Percentiles rank a stretch among this genome's conserved stretches.
Conservation (phyloP, 2,797 vertebrate species). For the Dicrostonyx torquatus region DNA sequence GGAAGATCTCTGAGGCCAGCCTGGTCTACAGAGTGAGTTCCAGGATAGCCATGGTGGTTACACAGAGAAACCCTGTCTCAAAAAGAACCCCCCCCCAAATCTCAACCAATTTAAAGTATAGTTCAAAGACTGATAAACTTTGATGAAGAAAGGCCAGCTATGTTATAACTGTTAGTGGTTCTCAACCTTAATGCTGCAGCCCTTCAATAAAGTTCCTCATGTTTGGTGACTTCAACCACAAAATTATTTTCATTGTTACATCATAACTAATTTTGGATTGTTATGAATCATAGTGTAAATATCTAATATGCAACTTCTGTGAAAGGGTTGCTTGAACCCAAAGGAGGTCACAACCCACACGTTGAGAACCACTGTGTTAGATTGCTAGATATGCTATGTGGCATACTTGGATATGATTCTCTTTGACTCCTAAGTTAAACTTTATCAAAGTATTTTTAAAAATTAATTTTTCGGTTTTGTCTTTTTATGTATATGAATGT, state of each 20-base stretch:
- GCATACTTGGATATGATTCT: not conserved
- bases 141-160: not conserved
- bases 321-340: not conserved
- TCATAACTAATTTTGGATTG: not conserved
- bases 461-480: not conserved
- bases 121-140: conserved; percentile 18
- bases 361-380: not conserved
- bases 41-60: not conserved
- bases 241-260: not conserved
- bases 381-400: not conserved
- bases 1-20: not conserved
- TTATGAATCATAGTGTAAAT: not conserved
- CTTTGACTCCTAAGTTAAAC: not conserved
- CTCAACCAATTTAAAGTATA: not conserved
- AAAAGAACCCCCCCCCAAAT: too few species aligned
- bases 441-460: conserved; percentile 33
- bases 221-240: not conserved
- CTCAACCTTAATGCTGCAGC: not conserved
- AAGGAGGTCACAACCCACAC: not conserved
- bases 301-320: not conserved
- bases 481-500: not conserved
- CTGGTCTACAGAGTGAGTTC: not conserved
- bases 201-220: not conserved
- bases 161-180: not conserved
- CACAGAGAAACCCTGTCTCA: not conserved